These are phyloP conservation scores for Prenolepis imparis DNA, from an alignment of 2,888 invertebrate species.

Conservation along the genomic window DNA sequence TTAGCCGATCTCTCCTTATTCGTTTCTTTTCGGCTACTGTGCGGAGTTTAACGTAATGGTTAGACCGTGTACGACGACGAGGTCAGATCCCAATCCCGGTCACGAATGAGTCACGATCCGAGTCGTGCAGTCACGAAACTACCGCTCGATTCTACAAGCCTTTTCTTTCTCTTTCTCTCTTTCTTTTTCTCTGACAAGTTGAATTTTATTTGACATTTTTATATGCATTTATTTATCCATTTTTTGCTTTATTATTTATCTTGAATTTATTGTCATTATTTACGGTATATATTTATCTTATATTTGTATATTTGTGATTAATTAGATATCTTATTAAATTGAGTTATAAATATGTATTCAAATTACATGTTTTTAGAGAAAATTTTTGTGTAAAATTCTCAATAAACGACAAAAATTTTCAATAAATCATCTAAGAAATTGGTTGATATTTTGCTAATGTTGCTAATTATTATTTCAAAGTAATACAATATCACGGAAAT, in stretches of 20 bases:
- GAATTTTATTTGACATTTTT: not conserved
- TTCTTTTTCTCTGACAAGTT: conserved; percentile 30
- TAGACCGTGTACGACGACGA: conserved; percentile 78
- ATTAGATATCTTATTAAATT: not conserved
- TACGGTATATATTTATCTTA: not conserved
- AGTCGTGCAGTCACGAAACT: conserved; percentile 78
- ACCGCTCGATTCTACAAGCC: conserved; percentile 65
- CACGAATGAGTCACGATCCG: conserved; percentile 79
- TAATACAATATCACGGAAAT: not conserved
- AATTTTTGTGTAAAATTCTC: not conserved
- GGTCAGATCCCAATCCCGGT: conserved; percentile 82
- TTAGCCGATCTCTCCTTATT: conserved; percentile 61
- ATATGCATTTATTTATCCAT: not conserved
- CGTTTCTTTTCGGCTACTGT: conserved; percentile 71
- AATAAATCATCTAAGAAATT: not conserved
- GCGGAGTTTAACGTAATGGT: conserved; percentile 80
- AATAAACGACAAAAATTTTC: no score
- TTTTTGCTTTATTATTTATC: not conserved
- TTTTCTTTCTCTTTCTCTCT: conserved; percentile 62
- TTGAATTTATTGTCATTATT: no score
- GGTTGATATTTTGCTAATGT: not conserved
- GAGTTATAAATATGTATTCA: not conserved
- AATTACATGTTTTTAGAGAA: not conserved
- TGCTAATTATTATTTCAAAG: not conserved
- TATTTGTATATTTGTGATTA: not conserved